Conservation (phyloP, 1,140 invertebrate genomes). For the Drosophila sp. region DNA sequence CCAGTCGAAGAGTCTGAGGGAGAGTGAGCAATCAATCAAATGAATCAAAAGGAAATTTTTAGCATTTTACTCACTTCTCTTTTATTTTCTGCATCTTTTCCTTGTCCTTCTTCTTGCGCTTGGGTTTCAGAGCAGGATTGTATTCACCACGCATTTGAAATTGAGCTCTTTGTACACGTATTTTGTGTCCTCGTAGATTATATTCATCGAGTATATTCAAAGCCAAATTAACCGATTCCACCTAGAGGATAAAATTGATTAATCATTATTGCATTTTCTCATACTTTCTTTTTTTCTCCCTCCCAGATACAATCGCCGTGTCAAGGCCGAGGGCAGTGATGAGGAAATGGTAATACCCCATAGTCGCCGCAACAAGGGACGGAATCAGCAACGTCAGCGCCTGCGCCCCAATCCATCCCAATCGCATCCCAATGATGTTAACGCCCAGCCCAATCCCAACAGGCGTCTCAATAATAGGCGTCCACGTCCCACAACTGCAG, state of each 20-base stretch:
- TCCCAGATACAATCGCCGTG: constrained; percentile 66
- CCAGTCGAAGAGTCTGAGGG: constrained; percentile 95
- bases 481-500: constrained; percentile 33
- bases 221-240: constrained; percentile 97
- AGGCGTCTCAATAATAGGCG: constrained; percentile 26
- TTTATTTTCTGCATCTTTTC: constrained; percentile 96
- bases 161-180: constrained; percentile 95
- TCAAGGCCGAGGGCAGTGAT: constrained; percentile 71
- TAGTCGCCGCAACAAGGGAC: constrained; percentile 43
- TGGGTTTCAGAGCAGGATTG: constrained; percentile 96
- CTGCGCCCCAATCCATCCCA: constrained; percentile 25
- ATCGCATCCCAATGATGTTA: constrained; percentile 66
- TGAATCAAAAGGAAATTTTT: neutral
- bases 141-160: constrained; percentile 98
- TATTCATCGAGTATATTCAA: constrained; percentile 96
- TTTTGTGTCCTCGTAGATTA: constrained; percentile 89
- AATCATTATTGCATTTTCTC: neutral
- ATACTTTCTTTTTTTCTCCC: neutral
- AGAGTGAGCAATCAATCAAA: neutral
- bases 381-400: constrained; percentile 32
- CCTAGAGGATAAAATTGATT: constrained; percentile 83
- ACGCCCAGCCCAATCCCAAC: constrained; percentile 24
- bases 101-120: constrained; percentile 94
- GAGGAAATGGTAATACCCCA: constrained; percentile 72
- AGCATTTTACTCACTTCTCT: constrained; percentile 88